Conservation (phyloP, 2,113 vertebrate species). For the Nothocercus nigrocapillus region DNA sequence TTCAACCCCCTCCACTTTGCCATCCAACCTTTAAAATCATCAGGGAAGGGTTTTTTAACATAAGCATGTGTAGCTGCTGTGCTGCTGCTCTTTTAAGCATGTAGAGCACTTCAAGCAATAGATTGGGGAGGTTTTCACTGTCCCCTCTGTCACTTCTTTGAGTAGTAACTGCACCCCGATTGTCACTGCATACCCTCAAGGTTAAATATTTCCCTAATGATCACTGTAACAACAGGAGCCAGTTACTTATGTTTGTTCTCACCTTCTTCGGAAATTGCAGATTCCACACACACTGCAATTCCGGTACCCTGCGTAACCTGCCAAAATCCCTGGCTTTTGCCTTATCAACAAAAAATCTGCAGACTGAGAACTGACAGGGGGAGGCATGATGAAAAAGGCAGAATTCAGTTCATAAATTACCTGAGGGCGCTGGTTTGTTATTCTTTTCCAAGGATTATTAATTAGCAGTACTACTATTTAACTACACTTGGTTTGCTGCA, state of each 20-base stretch:
- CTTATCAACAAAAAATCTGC: constrained; percentile 46
- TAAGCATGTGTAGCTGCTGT: background rate
- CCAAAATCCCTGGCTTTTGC: constrained; percentile 44
- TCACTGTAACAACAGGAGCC: constrained; percentile 21
- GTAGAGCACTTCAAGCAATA: background rate
- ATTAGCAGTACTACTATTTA: background rate
- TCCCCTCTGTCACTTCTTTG: background rate
- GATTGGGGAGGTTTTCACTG: background rate
- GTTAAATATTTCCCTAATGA: constrained; percentile 39
- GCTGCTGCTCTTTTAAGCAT: background rate
- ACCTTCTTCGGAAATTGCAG: background rate
- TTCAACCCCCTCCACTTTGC: background rate
- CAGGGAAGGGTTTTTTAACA: background rate
- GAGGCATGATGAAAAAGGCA: background rate
- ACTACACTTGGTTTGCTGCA: background rate
- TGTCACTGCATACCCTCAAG: background rate
- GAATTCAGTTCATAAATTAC: background rate
- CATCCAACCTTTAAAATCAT: background rate
- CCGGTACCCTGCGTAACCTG: background rate
- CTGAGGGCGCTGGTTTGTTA: background rate
- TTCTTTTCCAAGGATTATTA: background rate
- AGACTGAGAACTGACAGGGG: background rate
- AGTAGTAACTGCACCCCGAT: background rate
- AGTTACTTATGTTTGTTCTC: background rate
- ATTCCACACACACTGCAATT: constrained; percentile 34